Conservation (phyloP, 2,888 invertebrate species). For the Auanema freiburgensis region DNA sequence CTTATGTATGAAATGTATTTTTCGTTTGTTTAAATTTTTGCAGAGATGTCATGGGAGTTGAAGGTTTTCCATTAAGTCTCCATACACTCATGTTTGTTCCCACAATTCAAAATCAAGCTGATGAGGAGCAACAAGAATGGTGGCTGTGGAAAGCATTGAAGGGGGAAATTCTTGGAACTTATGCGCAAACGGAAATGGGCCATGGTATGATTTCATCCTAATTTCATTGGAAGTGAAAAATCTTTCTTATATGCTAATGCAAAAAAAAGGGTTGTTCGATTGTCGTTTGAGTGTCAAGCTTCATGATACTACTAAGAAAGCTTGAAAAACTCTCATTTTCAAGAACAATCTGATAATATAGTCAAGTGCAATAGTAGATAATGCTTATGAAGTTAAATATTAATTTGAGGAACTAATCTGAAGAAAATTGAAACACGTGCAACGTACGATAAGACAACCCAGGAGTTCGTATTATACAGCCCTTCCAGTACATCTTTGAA, state of each 20-base stretch:
- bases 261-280: too few species aligned
- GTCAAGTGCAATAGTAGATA: too few species aligned
- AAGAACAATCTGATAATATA: too few species aligned
- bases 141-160: conserved; percentile 79
- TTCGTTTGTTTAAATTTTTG: background rate
- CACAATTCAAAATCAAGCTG: conserved; percentile 76
- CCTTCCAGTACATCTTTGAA: conserved; percentile 80
- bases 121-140: conserved; percentile 16
- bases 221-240: too few species aligned
- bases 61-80: conserved; percentile 71
- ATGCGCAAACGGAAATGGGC: conserved; percentile 93
- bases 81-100: conserved; percentile 93
- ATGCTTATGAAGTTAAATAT: background rate
- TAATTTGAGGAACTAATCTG: conserved; percentile 75
- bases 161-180: conserved; percentile 83
- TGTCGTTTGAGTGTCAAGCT: too few species aligned
- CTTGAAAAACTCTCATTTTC: background rate
- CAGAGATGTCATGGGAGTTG: conserved; percentile 16
- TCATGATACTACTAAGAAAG: background rate
- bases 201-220: conserved; percentile 68
- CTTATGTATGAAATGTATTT: background rate
- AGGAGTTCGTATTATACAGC: conserved; percentile 85
- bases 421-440: conserved; percentile 89
- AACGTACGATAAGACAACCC: conserved; percentile 79
- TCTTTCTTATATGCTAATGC: too few species aligned